Conservation (phyloP, 2,888 invertebrate genomes). For the Heliothis peltigera region DNA sequence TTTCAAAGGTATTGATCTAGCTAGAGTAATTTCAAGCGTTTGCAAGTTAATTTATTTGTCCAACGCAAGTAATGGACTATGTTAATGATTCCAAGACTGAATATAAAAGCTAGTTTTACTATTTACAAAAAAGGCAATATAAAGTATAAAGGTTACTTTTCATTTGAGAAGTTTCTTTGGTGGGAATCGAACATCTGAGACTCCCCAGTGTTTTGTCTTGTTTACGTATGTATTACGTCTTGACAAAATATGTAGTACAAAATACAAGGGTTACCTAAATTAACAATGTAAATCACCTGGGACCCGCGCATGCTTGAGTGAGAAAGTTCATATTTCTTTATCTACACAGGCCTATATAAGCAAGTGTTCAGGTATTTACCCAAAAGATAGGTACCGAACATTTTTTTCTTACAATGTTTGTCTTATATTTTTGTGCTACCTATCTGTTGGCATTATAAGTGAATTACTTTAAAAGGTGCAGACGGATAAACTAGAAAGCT, state of each 20-base stretch:
- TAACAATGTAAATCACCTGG: slow-evolving; percentile 53
- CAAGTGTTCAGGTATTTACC: neutral
- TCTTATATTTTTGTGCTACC: neutral
- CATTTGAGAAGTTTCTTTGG: slow-evolving; percentile 21
- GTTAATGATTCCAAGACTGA: neutral
- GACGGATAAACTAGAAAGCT: too few relatives aligned
- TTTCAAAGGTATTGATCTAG: neutral
- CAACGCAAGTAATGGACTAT: neutral
- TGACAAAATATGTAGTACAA: slow-evolving; percentile 34
- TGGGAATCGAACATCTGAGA: slow-evolving; percentile 4
- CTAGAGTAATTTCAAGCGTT: neutral
- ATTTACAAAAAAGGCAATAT: too few relatives aligned
- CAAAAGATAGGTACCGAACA: slow-evolving; percentile 18
- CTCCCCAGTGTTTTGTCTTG: slow-evolving; percentile 30
- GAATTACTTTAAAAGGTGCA: too few relatives aligned
- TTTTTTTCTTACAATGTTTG: slow-evolving; percentile 35
- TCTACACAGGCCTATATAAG: slow-evolving; percentile 9
- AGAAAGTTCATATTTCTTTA: slow-evolving; percentile 39
- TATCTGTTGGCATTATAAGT: too few relatives aligned
- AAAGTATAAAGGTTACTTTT: neutral
- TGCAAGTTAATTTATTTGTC: neutral
- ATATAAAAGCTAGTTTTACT: neutral
- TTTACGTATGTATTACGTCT: slow-evolving; percentile 30
- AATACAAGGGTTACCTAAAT: slow-evolving; percentile 40
- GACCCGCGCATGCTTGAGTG: slow-evolving; percentile 41